A percentile compares a stretch with the other conserved stretches of the same genome.
phyloP scores from a whole-genome alignment of 2,113 vertebrate species.

The Ellobius talpinus region DNA sequence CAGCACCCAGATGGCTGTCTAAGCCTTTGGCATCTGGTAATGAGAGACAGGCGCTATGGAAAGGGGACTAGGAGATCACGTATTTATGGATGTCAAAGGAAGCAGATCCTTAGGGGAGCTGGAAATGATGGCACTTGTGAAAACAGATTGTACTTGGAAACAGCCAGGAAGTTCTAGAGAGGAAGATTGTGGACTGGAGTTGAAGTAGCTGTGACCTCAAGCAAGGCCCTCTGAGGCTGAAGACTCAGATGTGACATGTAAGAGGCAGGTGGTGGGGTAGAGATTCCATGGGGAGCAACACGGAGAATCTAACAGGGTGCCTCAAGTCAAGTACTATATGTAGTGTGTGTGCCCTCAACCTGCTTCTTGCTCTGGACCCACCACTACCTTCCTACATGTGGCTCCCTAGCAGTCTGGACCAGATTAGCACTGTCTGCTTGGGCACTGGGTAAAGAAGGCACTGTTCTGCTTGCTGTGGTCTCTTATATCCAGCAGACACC shows the following conservation, averaged over 20 bases:
- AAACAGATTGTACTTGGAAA: neutral
- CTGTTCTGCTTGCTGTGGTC: fast-evolving
- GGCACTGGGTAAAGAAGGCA: neutral
- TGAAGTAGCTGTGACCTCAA: neutral
- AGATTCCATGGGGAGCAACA: no score
- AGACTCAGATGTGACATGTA: neutral
- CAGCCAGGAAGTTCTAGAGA: neutral
- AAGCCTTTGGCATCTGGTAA: neutral
- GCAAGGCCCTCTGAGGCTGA: neutral
- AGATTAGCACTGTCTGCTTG: constrained; percentile 64
- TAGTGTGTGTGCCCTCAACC: fast-evolving
- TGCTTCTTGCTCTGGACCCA: neutral
- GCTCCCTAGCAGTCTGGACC: neutral
- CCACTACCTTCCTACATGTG: neutral
- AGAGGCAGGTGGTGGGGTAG: neutral
- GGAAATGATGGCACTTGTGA: neutral
- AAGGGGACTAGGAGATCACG: neutral
- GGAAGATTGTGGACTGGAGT: neutral
- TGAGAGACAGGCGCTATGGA: neutral
- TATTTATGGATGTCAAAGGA: neutral
- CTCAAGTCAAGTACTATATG: neutral
- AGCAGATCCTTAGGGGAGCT: neutral
- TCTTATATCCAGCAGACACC: neutral
- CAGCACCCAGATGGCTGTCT: neutral
- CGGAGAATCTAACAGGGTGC: neutral